Percentiles rank a stretch among this genome's conserved stretches.
These are phyloP conservation scores for Vidua chalybeata DNA, from an alignment of 2,113 vertebrate genomes.

Conservation along the genomic window DNA sequence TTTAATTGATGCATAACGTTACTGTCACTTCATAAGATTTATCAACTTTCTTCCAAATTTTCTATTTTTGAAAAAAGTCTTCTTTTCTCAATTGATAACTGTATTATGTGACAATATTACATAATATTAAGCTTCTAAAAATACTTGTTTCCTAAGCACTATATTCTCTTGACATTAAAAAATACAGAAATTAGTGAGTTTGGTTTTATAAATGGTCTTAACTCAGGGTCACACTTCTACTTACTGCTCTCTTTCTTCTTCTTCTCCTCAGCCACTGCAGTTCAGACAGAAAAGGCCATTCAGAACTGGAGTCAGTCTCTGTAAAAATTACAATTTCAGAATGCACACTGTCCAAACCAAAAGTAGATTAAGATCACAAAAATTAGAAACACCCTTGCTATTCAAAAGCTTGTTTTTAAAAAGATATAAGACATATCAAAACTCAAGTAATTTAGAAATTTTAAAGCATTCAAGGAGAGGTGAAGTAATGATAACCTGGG, in stretches of 20 bases:
- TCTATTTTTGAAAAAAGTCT: neutral
- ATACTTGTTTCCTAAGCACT: neutral
- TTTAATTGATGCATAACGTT: neutral
- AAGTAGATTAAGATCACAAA: neutral
- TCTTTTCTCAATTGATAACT: neutral
- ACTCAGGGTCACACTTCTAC: conserved; percentile 54
- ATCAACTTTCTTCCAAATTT: neutral
- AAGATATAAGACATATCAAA: neutral
- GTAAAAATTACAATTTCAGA: conserved; percentile 45
- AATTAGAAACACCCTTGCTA: neutral
- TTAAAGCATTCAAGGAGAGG: neutral
- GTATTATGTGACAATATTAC: neutral
- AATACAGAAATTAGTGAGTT: neutral
- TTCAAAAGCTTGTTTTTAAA: neutral
- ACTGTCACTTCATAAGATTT: neutral
- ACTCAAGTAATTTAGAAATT: neutral
- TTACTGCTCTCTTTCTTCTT: conserved; percentile 90
- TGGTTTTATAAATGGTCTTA: neutral
- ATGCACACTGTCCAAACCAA: neutral
- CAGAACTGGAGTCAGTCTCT: conserved; percentile 78
- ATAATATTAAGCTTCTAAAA: neutral
- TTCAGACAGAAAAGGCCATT: conserved; percentile 80
- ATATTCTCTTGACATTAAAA: neutral
- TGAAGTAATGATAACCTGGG: neutral
- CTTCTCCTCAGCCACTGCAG: conserved; percentile 87